These are phyloP conservation scores for Mimas tiliae DNA, from an alignment of 2,888 invertebrate genomes.

Conservation along the genomic window DNA sequence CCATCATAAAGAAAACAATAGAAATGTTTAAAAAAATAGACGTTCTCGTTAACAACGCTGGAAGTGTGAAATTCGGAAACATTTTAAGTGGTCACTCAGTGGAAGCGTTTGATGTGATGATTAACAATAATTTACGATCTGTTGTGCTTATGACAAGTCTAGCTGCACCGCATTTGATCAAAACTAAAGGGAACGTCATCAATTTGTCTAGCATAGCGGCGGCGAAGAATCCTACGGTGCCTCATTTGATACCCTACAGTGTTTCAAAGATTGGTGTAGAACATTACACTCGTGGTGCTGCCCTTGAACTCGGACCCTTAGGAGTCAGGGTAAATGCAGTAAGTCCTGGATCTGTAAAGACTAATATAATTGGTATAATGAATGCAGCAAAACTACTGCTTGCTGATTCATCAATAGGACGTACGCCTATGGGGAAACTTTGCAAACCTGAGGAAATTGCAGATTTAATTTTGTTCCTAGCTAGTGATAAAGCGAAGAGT, in stretches of 20 bases:
- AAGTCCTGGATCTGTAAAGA: slow-evolving; percentile 34
- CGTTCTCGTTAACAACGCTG: slow-evolving; percentile 46
- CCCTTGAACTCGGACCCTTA: slow-evolving; percentile 29
- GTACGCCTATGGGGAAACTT: slow-evolving; percentile 36
- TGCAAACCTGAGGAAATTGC: slow-evolving; percentile 42
- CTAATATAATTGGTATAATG: slow-evolving; percentile 12
- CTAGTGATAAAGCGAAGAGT: slow-evolving; percentile 42
- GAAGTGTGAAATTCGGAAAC: slow-evolving; percentile 28
- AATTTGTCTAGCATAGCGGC: slow-evolving; percentile 91
- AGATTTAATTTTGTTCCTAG: slow-evolving; percentile 38
- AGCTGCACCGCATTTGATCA: slow-evolving; percentile 38
- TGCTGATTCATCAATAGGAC: neutral
- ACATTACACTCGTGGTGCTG: slow-evolving; percentile 34
- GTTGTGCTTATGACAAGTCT: slow-evolving; percentile 36
- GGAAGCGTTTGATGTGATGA: slow-evolving; percentile 37
- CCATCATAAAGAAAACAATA: slow-evolving; percentile 36
- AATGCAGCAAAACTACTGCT: slow-evolving; percentile 3
- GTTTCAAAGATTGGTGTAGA: slow-evolving; percentile 35
- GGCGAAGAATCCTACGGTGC: slow-evolving; percentile 50
- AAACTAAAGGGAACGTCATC: slow-evolving; percentile 86
- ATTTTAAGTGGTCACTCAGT: slow-evolving; percentile 36
- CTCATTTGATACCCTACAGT: slow-evolving; percentile 74
- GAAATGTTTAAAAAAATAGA: slow-evolving; percentile 42
- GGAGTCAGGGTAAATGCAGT: slow-evolving; percentile 37
- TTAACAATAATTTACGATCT: slow-evolving; percentile 39